phyloP scores from a whole-genome alignment of 2,888 invertebrate genomes.

The Netelia inedita region DNA sequence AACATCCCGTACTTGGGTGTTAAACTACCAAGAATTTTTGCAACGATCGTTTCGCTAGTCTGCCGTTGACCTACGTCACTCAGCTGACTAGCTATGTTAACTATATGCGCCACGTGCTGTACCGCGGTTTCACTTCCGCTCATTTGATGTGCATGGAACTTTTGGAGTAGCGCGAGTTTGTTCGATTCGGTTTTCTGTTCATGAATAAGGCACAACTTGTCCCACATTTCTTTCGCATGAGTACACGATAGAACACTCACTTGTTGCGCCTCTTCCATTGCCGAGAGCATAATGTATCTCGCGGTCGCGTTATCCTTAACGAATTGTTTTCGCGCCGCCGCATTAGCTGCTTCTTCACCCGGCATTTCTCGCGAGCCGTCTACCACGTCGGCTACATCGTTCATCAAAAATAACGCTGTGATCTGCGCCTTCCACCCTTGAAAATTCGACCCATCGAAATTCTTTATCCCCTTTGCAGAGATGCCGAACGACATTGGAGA shows the following conservation, averaged over 20 bases:
- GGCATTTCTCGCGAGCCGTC: not conserved
- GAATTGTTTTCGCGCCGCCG: constrained; percentile 39
- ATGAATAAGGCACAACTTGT: constrained; percentile 33
- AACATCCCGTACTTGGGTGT: not conserved
- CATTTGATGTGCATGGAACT: constrained; percentile 64
- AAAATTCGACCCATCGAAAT: not conserved
- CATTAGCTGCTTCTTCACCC: not conserved
- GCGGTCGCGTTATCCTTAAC: constrained; percentile 46
- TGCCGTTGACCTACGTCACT: not conserved
- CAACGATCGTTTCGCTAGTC: not conserved
- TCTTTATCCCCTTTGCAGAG: not conserved
- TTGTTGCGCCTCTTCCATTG: constrained; percentile 54
- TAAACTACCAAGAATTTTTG: not conserved
- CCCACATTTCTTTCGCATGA: constrained; percentile 67
- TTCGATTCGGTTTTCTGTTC: constrained; percentile 56
- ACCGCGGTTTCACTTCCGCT: constrained; percentile 55
- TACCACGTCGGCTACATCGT: not conserved
- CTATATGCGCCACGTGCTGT: constrained; percentile 63
- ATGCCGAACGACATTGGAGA: not conserved
- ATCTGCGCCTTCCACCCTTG: not conserved
- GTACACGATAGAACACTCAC: constrained; percentile 39
- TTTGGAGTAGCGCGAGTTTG: constrained; percentile 58
- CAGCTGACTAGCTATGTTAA: not conserved
- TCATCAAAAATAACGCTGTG: not conserved
- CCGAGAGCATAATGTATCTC: constrained; percentile 40